Evolutionary conservation across 1,140 invertebrate genomes (phyloP).

Genomic region (Drosophila pruinosa): DNA sequence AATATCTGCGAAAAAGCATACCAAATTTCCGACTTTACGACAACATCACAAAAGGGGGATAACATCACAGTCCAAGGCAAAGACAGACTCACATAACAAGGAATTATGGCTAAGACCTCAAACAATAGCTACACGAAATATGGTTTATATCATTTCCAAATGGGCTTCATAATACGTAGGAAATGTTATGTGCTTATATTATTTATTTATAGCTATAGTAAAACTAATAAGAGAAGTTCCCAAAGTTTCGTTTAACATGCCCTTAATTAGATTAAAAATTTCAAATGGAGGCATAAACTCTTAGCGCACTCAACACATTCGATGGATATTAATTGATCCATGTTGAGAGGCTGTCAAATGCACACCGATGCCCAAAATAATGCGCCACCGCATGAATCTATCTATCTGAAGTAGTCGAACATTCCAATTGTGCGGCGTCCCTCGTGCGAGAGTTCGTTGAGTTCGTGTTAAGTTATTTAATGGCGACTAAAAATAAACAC

Average conservation of each 20-base stretch:
- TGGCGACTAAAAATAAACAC: conserved; percentile 61
- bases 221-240: conserved; percentile 8
- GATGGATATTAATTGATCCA: conserved; percentile 75
- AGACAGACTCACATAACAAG: neutral
- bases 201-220: conserved; percentile 34
- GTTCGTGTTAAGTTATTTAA: conserved; percentile 63
- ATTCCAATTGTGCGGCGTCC: conserved; percentile 55
- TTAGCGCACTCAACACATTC: conserved; percentile 43
- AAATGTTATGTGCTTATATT: neutral
- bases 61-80: neutral
- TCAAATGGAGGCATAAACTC: conserved; percentile 68
- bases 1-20: conserved; percentile 21
- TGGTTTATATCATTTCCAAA: conserved; percentile 1
- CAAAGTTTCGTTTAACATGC: conserved; percentile 24
- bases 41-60: neutral
- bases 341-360: conserved; percentile 72
- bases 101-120: neutral
- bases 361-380: conserved; percentile 53
- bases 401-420: conserved; percentile 43
- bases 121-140: neutral
- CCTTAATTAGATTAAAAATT: conserved; percentile 42
- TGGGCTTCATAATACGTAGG: neutral
- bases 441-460: neutral
- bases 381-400: conserved; percentile 23
- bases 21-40: conserved; percentile 3